phyloP scores from a whole-genome alignment of 2,113 vertebrate genomes.

The Notarius lentiginosus region DNA sequence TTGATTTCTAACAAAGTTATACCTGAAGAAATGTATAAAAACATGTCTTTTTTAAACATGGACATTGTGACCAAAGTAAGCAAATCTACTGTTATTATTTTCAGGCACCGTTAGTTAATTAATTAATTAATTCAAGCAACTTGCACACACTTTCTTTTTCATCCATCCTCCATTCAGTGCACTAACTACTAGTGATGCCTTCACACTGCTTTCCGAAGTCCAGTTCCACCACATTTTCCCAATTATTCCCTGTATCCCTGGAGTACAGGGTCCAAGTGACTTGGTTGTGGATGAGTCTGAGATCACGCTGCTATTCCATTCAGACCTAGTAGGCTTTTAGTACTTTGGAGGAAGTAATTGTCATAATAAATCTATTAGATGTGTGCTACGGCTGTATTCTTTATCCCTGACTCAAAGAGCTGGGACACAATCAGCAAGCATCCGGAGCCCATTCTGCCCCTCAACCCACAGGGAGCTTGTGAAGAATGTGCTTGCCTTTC shows the following conservation, averaged over 20 bases:
- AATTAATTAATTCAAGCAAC: neutral
- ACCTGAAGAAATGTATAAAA: neutral
- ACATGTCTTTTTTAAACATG: slow-evolving; percentile 59
- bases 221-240: slow-evolving; percentile 10
- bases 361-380: slow-evolving; percentile 16
- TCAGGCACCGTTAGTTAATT: neutral
- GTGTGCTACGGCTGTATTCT: neutral
- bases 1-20: slow-evolving; percentile 50
- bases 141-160: slow-evolving; percentile 2
- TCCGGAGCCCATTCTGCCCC: slow-evolving; percentile 39
- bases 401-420: slow-evolving; percentile 8
- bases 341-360: neutral
- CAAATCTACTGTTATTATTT: slow-evolving; percentile 3
- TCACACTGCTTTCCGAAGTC: slow-evolving; percentile 1
- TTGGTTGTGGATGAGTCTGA: slow-evolving; percentile 11
- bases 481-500: slow-evolving; percentile 60
- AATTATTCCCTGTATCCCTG: neutral
- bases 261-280: slow-evolving; percentile 33
- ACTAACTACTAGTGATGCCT: neutral
- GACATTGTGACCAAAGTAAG: slow-evolving; percentile 36
- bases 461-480: slow-evolving; percentile 60
- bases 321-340: neutral
- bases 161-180: slow-evolving; percentile 13
- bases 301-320: neutral
- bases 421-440: slow-evolving; percentile 36